A percentile compares a stretch with the other conserved stretches of the same genome.
Conservation (phyloP, 1,140 invertebrate species). For the Apocrypta bakeri region DNA sequence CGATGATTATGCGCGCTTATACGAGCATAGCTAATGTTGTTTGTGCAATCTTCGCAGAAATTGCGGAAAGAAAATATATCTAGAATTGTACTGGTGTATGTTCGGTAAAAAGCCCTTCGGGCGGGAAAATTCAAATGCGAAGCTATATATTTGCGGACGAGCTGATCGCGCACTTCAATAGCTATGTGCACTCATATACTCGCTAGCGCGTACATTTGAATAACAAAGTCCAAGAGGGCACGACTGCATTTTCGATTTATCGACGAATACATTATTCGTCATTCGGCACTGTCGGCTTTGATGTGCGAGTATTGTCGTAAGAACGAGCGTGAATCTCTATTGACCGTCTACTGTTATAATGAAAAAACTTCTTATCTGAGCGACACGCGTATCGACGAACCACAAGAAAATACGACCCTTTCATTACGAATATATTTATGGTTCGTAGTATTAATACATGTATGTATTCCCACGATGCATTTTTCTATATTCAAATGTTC, state of each 20-base stretch:
- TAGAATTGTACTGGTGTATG: neutral
- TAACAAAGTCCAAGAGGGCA: constrained; percentile 64
- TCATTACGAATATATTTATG: no score
- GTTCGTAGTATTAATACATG: no score
- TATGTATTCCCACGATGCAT: neutral
- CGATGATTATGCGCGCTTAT: constrained; percentile 15
- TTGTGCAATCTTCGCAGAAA: constrained; percentile 26
- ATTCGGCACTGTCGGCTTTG: neutral
- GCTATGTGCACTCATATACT: constrained; percentile 49
- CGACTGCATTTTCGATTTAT: constrained; percentile 52
- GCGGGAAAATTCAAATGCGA: constrained; percentile 65
- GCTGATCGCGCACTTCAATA: constrained; percentile 16
- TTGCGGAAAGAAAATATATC: neutral
- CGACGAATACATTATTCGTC: constrained; percentile 42
- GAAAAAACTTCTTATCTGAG: no score
- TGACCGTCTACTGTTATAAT: neutral
- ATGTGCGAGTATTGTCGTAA: neutral
- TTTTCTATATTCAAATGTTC: constrained; percentile 28
- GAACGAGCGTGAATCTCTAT: neutral
- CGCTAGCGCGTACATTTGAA: constrained; percentile 60
- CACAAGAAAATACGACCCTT: no score
- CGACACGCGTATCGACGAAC: no score
- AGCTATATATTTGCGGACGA: constrained; percentile 34
- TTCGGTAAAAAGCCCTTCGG: neutral
- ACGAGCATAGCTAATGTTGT: constrained; percentile 17